Conservation (phyloP, 2,113 vertebrate genomes). For the Cichladusa arquata region DNA sequence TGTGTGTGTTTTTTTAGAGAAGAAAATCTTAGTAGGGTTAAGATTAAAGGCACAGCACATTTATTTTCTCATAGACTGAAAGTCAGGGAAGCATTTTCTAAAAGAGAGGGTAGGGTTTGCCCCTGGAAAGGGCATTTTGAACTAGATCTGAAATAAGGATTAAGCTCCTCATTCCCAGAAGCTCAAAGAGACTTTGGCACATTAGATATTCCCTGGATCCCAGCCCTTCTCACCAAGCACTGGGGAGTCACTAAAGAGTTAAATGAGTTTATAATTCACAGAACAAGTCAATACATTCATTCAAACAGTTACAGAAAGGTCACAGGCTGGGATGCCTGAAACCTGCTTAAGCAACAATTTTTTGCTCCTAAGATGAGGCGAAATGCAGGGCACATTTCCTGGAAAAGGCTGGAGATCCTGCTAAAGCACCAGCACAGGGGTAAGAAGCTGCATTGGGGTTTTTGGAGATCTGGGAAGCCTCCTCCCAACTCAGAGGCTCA, state of each 20-base stretch:
- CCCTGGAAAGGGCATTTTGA: not conserved
- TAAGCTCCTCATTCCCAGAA: not conserved
- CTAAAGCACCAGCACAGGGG: not conserved
- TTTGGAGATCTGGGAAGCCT: not conserved
- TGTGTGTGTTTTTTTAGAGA: not conserved
- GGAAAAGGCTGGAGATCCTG: not conserved
- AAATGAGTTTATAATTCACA: constrained; percentile 34
- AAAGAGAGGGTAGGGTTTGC: not conserved
- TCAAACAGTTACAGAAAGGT: constrained; percentile 44
- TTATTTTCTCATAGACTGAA: not conserved
- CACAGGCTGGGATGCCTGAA: constrained; percentile 36
- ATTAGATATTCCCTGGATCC: not conserved
- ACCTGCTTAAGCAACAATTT: constrained; percentile 43
- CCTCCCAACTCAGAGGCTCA: not conserved
- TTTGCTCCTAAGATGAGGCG: not conserved
- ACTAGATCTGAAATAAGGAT: not conserved
- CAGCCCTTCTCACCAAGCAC: not conserved
- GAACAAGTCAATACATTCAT: constrained; percentile 57
- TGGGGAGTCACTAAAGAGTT: constrained; percentile 25
- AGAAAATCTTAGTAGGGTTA: not conserved
- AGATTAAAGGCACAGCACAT: constrained; percentile 57
- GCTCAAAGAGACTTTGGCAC: not conserved
- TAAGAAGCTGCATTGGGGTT: not conserved
- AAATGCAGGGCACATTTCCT: not conserved
- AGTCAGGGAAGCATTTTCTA: not conserved